Evolutionary conservation across 2,888 invertebrate genomes (phyloP), one percentile per base, ranked within the genome.

Genomic region (Suillia variegata): DNA sequence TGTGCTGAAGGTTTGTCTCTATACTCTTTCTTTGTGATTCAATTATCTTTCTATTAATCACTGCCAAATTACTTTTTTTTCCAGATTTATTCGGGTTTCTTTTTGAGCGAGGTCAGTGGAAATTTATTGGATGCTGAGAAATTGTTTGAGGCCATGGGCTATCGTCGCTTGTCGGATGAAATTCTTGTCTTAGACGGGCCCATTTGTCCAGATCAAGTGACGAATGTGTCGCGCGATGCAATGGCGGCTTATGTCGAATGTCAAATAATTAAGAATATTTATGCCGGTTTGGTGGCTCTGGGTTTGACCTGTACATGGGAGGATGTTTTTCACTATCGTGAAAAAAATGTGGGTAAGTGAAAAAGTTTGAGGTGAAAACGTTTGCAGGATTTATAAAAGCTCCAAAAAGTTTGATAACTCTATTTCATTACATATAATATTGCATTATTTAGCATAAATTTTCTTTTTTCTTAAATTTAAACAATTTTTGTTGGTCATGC

Each of bases 211-310:
- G 93, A 93, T 80, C 87, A 87, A 80, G 90, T 92, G 2, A 87
- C 89, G 17, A 88, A 87, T 62, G 89, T 94, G 2, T 92, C 93
- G 1, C 85, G 91, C 56, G 94, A 95, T 80, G 92, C 93, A 15
- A 86, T 94, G 69, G 88, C 93, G 24, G 95, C 94, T 18, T 90
- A 90, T 79, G 91, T 92, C 48, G 95, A 95, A 83, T 94, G 94
- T 75, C 90, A 93, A 87, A 90, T 93, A 74, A 85, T 93, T 83
- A 89, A 89, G 61, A 72, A 78, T 61, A 86, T 88, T 62, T 89
- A 93, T 68, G 89, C 90, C 86, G 91, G 92, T 74, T 85, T 87
- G 38, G 85, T 89, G 18, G 86, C 88, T 54, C 81, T 85, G 58
- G 78, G 81, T 18, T 83, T 86, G 5, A 77, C 80, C 38, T 84